Base-by-base conservation (phyloP, 2,888 invertebrate genomes). In the Glyphotaelius pellucidus region DNA sequence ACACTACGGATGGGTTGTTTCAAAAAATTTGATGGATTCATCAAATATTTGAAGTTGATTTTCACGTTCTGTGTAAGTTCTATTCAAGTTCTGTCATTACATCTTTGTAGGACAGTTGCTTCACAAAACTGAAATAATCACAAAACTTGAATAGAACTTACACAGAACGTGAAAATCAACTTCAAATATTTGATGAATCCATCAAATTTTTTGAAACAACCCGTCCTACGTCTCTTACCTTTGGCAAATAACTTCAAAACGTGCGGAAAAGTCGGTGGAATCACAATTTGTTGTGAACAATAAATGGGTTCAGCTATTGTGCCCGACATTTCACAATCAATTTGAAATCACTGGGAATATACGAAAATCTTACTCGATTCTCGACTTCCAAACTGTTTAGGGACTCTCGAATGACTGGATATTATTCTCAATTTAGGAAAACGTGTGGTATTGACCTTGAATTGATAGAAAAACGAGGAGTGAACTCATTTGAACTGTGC, bases 201-300 rank as follows among this genome's bases (percentile, higher is more conserved):
- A n/a, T n/a, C n/a, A n/a, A n/a, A n/a, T n/a, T n/a, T n/a, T n/a
- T n/a, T n/a, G n/a, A n/a, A n/a, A n/a, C n/a, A n/a, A n/a, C n/a
- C n/a, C n/a, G n/a, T n/a, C 7, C 11, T 35, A 47, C n/a, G n/a
- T 38, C 9, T 11, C 42, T 80, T 94, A 96, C 96, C 96, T 96
- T 99, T 99, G 84, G 98, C 98, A 94, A 97, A 99, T 94, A 98
- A 97, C 95, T 98, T 98, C 91, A 99, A 95, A 90, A 99, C 97
- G 94, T 97, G 97, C 0, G 98, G 98, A 94, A 98, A 97, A 94
- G 97, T 97, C 0, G 98, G 98, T 0, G 98, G 98, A 92, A 99
- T 97, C 90, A 97, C 97, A 42, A 99, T 98, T 95, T 98, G 98
- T 95, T 98, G 97, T 0, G 98, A 97, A 95, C 97, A 98, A 95